Base-by-base conservation (phyloP, 2,888 invertebrate genomes). In the Diogma glabrata region DNA sequence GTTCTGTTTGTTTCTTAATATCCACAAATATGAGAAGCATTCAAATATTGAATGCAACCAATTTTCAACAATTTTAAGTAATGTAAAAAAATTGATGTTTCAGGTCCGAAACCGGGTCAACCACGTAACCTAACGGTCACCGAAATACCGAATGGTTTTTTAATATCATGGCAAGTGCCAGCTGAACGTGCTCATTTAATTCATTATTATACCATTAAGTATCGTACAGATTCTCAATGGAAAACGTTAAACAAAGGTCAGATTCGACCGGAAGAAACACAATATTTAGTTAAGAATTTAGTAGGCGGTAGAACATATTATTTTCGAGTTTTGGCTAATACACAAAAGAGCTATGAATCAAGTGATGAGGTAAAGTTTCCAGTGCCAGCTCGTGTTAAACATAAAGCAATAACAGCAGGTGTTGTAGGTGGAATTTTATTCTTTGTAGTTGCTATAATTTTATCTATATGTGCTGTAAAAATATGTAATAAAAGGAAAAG, bases 401-500 rank as follows among this genome's bases (percentile, higher is more conserved):
- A 91, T 76, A 91, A 91, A 81, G 92, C 92, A 60, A 91, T 93
- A 70, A 92, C 91, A 55, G 94, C 95, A 64, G 95, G 94, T 57
- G 90, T 95, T 63, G 92, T 95, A 60, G 95, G 95, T 62, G 95
- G 95, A 60, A 86, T 96, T 65, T 80, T 95, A 67, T 95, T 96
- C 80, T 92, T 95, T 79, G 87, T 95, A 67, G 93, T 95, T 65
- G 93, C 94, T 71, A 92, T 95, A 73, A 91, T 95, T 67, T 82
- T 96, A 65, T 93, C 94, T 63, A 88, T 95, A 67, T 93, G 95
- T 77, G 92, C 93, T 63, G 93, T 95, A 67, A 93, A 95, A 78
- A 93, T 94, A 72, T 93, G 93, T 81, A 95, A 94, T 78, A 92
- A 93, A 75, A 79, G 93, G 67, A 93, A 93, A 75, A 82, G 93